A percentile compares a stretch with the other conserved stretches of the same genome.
Evolutionary conservation across 2,113 vertebrate species (phyloP).

Genomic region (Pogonocichla stellata): DNA sequence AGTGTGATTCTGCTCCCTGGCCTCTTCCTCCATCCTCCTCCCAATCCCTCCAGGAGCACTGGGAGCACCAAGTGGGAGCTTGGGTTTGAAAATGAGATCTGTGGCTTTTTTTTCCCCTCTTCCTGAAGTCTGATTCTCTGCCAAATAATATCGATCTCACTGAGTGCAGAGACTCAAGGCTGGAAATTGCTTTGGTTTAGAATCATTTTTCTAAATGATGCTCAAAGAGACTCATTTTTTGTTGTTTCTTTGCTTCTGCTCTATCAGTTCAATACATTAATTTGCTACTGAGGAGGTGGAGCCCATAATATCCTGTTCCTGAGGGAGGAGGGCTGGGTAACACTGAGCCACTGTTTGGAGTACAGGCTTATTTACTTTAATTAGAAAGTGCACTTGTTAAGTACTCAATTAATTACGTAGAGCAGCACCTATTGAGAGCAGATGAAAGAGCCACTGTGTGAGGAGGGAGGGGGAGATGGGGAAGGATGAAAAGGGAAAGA

Average conservation of each 20-base stretch:
- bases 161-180: not conserved
- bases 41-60: not conserved
- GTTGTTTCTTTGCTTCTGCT: not conserved
- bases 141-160: not conserved
- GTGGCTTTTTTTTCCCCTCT: accelerated
- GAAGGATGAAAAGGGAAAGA: constrained; percentile 14
- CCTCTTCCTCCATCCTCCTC: not conserved
- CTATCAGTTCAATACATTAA: constrained; percentile 44
- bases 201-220: not conserved
- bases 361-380: constrained; percentile 63
- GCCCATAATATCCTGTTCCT: constrained; percentile 46
- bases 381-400: constrained; percentile 59
- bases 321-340: constrained; percentile 24
- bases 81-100: not conserved
- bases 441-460: constrained; percentile 52
- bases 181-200: not conserved
- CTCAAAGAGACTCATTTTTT: not conserved
- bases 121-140: not conserved
- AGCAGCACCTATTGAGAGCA: constrained; percentile 43
- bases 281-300: constrained; percentile 29
- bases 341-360: constrained; percentile 54
- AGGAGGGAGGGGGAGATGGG: not conserved
- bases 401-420: constrained; percentile 55
- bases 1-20: not conserved
- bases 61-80: not conserved